Evolutionary conservation across 1,140 invertebrate species (phyloP).

Genomic region (Ditylenchus dipsaci): DNA sequence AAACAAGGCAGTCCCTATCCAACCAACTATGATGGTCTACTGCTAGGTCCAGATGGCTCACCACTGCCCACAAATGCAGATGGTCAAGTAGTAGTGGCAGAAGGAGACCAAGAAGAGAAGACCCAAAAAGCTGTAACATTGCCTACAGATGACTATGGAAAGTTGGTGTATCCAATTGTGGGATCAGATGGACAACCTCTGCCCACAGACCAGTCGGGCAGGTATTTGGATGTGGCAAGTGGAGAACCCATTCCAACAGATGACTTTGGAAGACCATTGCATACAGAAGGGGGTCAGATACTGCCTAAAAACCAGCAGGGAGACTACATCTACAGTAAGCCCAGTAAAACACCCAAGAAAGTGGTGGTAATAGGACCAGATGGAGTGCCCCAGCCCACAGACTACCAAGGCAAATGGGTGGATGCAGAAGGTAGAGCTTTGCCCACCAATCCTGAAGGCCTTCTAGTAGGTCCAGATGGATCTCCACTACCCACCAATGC

Average conservation of each 20-base stretch:
- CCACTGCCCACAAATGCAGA: conserved; percentile 26
- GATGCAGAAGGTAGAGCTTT: conserved; percentile 10
- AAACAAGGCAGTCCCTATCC: conserved; percentile 22
- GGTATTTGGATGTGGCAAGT: conserved; percentile 21
- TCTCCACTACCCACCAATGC: conserved; percentile 36
- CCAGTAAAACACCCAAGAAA: neutral
- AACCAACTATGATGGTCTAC: conserved; percentile 13
- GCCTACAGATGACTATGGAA: conserved; percentile 48
- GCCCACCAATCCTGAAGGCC: conserved; percentile 15
- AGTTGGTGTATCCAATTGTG: conserved; percentile 42
- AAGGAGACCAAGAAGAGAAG: neutral
- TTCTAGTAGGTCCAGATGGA: conserved; percentile 29
- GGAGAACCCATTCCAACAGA: conserved; percentile 32
- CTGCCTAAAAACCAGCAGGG: conserved; percentile 29
- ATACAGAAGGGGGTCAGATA: conserved; percentile 13
- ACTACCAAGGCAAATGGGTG: conserved; percentile 11
- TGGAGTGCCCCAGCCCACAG: conserved; percentile 35
- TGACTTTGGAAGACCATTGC: conserved; percentile 35
- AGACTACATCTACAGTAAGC: conserved; percentile 19
- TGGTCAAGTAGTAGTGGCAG: neutral
- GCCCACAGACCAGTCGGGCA: conserved; percentile 36
- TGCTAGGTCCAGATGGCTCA: conserved; percentile 39
- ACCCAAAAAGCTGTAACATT: neutral
- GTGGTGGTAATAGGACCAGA: conserved; percentile 30
- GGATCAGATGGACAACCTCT: conserved; percentile 39